Evolutionary conservation across 2,113 vertebrate genomes (phyloP), one percentile per base, ranked within the genome.

Genomic region (Hippolais icterina): DNA sequence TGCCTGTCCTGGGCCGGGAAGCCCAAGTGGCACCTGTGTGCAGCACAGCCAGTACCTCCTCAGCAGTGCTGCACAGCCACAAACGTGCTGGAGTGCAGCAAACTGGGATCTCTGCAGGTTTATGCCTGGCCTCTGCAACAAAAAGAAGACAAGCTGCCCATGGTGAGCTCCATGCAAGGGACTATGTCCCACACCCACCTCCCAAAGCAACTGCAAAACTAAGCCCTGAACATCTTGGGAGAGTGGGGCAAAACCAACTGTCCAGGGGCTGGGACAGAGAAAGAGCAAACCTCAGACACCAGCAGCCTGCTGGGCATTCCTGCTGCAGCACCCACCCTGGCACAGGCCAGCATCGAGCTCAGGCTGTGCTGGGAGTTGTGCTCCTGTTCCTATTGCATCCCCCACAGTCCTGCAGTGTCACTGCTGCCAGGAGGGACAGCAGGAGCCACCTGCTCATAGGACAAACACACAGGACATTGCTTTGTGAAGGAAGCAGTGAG

Each of bases 81-180:
- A 37, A 25, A 15, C 0, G 6, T 16, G n/a, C 59, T 80, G 54
- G 50, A 93, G 17, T 18, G 63, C 19, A 56, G 68, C 22, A 24
- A 53, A 39, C 65, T 6, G 65, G 52, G 18, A 56, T 47, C 37
- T 66, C 68, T 56, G 33, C 13, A 66, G 42, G 23, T 61, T 72
- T 46, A 29, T 20, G 14, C 21, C 59, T 49, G 57, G 37, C 25
- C 60, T 78, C 59, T 11, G 4, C 28, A 60, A 14, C 16, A 47
- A 53, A 54, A 41, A 27, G 24, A 19, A 17, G 41, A 60, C 75
- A 57, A 80, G 31, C 31, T 54, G 31, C 53, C 37, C 25, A 7
- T 5, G 33, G n/a, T 35, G 33, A 12, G n/a, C 41, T n/a, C 57
- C 22, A 11, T 1, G 5, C 0, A 1, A 95, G 46, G 22, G 79